Base-by-base conservation (phyloP, 2,797 vertebrate species). In the Melanogrammus aeglefinus region DNA sequence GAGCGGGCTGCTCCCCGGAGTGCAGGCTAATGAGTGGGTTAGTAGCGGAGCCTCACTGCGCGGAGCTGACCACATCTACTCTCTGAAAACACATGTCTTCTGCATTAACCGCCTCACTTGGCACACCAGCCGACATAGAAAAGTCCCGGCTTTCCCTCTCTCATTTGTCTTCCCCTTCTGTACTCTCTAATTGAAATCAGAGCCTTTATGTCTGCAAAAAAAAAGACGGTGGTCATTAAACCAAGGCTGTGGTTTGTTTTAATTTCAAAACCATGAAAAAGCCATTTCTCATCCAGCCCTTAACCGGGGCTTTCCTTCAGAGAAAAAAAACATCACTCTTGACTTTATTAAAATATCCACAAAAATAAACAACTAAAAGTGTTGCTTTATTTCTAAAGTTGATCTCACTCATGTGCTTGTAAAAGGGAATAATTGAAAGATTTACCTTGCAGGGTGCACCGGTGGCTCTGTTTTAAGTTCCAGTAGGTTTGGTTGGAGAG, bases 391-490 rank as follows among this genome's bases (percentile, higher is more conserved):
- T 7, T 74, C 14, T 47, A 47, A 47, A 47, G 44, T 47, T 47
- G 2, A 47, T 4, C 35, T 36, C 35, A 36, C 39, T 41, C 12
- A 13, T 41, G 39, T 41, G 5, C 12, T 41, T 41, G 39, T 47
- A 14, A 14, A 47, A 69, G 29, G 51, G 35, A 44, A 38, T 9
- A 41, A 76, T 69, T 41, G 73, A 36, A 77, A 41, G 70, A 77
- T 84, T 84, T 94, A 94, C 93, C 93, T 93, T 91, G 29, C 81
- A 80, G 76, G 81, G 69, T 76, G 39, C 7, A 41, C 39, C 12
- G 39, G 73, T 63, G 75, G 75, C 81, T 35, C 83, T 29, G 81
- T 33, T 47, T 82, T 71, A 75, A 8, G 70, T 83, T 73, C 29
- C 78, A 78, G 73, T 72, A 80, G 88, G 44, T 41, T 41, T 41